A percentile compares a stretch with the other conserved stretches of the same genome.
Evolutionary conservation across 37 sponge, comb jelly and placozoan genomes (phyloP).

Genomic region (Ephydatia muelleri): DNA sequence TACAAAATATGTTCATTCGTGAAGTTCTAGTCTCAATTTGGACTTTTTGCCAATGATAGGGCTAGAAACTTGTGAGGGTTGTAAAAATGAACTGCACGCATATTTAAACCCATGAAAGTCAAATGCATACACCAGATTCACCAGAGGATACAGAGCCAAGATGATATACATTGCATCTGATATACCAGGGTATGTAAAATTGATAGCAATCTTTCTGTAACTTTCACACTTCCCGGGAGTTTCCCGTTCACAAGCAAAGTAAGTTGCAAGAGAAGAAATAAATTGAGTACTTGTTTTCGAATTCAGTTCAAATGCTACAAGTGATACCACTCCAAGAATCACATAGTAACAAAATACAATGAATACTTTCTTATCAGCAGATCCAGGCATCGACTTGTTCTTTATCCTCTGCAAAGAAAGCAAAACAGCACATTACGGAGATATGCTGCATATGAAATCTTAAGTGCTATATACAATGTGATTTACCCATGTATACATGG

Average conservation of each 20-base stretch:
- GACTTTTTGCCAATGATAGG: too few species aligned
- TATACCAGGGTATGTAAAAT: neutral
- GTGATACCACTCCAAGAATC: neutral
- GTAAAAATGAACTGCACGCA: too few species aligned
- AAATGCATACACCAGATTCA: conserved; percentile 27
- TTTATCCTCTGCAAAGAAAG: too few species aligned
- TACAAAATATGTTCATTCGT: too few species aligned
- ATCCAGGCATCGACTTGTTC: neutral
- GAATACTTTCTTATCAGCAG: conserved; percentile 39
- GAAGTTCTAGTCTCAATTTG: too few species aligned
- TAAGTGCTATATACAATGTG: neutral
- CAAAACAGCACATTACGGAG: too few species aligned
- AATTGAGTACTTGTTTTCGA: neutral
- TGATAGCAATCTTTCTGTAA: neutral
- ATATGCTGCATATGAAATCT: too few species aligned
- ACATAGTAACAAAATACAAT: conserved; percentile 40
- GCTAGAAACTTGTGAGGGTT: too few species aligned
- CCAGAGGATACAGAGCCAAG: conserved; percentile 4
- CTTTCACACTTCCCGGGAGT: conserved; percentile 24
- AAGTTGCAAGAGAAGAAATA: neutral
- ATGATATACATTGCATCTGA: neutral
- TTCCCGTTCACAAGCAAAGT: conserved; percentile 24
- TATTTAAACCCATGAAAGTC: too few species aligned
- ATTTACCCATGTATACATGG: too few species aligned
- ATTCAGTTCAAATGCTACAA: neutral